Percentiles rank a stretch among this genome's conserved stretches.
Evolutionary conservation across 2,113 vertebrate genomes (phyloP).

Genomic region (Prinia subflava): DNA sequence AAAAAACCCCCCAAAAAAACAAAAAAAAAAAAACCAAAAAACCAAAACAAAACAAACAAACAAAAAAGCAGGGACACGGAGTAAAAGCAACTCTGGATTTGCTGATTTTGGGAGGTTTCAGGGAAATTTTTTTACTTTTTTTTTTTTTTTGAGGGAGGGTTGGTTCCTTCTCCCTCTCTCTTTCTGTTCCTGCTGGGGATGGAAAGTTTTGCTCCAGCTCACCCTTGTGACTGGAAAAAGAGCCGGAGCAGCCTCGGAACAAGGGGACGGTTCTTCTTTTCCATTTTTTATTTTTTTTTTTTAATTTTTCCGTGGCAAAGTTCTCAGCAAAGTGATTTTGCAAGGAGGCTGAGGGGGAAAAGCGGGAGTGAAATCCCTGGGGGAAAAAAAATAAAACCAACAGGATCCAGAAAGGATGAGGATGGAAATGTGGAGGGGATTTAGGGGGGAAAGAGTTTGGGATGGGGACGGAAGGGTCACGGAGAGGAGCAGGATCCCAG

Average conservation of each 20-base stretch:
- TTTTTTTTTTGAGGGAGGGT: neutral
- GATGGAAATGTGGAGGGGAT: neutral
- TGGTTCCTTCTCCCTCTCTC: neutral
- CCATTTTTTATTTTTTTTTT: neutral
- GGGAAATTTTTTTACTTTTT: neutral
- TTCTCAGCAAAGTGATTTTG: constrained; percentile 18
- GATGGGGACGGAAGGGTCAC: accelerated
- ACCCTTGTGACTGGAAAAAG: constrained; percentile 66
- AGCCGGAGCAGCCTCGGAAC: constrained; percentile 32
- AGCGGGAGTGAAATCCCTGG: neutral
- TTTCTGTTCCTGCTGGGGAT: neutral
- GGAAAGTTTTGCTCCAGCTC: constrained; percentile 67
- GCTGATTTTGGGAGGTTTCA: neutral
- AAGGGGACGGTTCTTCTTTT: constrained; percentile 3
- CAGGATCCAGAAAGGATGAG: accelerated
- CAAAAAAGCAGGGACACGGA: neutral
- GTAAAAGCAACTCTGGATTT: neutral
- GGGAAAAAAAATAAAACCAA: neutral
- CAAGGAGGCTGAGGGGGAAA: neutral
- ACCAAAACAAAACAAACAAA: no score
- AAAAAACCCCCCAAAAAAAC: no score
- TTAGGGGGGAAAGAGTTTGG: neutral
- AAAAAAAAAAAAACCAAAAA: no score
- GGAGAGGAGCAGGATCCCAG: neutral
- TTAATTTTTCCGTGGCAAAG: neutral